These are phyloP conservation scores for Philopotamus ludificatus DNA, from an alignment of 1,140 invertebrate genomes.

Conservation along the genomic window DNA sequence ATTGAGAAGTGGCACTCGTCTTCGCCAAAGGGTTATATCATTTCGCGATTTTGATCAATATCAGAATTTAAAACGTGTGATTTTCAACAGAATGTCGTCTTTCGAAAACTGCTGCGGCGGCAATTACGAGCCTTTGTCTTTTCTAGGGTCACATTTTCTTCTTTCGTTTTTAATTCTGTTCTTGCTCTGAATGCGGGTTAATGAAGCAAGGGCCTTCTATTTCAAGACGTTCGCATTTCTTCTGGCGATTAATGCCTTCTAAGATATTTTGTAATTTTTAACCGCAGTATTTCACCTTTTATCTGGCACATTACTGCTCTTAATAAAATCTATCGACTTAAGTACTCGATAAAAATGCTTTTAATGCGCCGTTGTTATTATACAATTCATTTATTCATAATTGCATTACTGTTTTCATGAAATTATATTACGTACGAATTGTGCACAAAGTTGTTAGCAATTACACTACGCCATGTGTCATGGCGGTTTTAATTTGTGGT, in stretches of 20 bases:
- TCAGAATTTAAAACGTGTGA: not conserved
- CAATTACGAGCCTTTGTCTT: conserved; percentile 21
- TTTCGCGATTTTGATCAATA: no score
- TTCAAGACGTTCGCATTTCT: conserved; percentile 8
- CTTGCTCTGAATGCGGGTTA: conserved; percentile 18
- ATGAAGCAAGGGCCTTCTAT: conserved; percentile 16
- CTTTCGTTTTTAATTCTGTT: conserved; percentile 18
- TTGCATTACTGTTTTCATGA: not conserved
- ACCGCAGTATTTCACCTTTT: no score
- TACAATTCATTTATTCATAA: conserved; percentile 8
- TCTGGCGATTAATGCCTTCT: no score
- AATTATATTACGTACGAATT: not conserved
- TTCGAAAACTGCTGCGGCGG: not conserved
- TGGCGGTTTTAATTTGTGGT: no score
- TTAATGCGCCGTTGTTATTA: not conserved
- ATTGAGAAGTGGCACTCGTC: not conserved
- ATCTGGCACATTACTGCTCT: no score
- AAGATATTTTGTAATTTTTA: no score
- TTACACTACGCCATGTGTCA: no score
- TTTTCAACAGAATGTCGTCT: not conserved
- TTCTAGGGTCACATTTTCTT: conserved; percentile 5
- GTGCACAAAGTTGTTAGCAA: no score
- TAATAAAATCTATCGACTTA: not conserved
- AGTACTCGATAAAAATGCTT: not conserved
- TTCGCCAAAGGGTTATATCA: no score